Evolutionary conservation across 1,140 invertebrate species (phyloP), one percentile per base, ranked within the genome.

Genomic region (Micrasema minimum): DNA sequence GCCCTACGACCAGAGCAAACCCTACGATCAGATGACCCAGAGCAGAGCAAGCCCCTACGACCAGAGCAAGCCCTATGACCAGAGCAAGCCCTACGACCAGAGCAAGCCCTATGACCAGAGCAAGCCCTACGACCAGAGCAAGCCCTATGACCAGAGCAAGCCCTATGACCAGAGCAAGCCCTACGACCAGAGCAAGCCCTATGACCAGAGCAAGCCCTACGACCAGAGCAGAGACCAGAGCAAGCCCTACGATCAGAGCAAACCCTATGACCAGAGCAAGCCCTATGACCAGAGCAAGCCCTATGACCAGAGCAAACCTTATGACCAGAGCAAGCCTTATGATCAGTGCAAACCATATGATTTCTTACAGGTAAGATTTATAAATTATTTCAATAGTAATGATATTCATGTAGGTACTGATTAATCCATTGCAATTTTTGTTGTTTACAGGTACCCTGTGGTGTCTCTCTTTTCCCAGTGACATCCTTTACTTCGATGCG

Each of bases 91-190:
- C n/a, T n/a, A n/a, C n/a, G n/a, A n/a, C n/a, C n/a, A n/a, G n/a
- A n/a, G n/a, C n/a, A n/a, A n/a, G n/a, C n/a, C n/a, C n/a, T n/a
- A n/a, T n/a, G n/a, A n/a, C n/a, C n/a, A n/a, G n/a, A n/a, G n/a
- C 38, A 69, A 57, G 26, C 37, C 37, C 20, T 69, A 57, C n/a
- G 66, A 69, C 9, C 37, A 45, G 6, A 45, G 31, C 38, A 69
- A 69, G 53, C 41, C 51, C 6, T 59, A 59, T 31, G 61, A 64
- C 16, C 62, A 65, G 43, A 48, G 43, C 22, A 65, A 65, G 62
- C 43, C 45, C 7, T 64, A 23, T 7, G 66, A 69, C 22, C 31
- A 69, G 23, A 69, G 51, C 41, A 66, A 66, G 26, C 43, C 64
- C 1, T 66, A 66, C 23, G 48, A 50, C 48, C 23, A 31, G 11